Base-by-base conservation (phyloP, 2,797 vertebrate genomes). In the Lepilemur ruficaudatus region DNA sequence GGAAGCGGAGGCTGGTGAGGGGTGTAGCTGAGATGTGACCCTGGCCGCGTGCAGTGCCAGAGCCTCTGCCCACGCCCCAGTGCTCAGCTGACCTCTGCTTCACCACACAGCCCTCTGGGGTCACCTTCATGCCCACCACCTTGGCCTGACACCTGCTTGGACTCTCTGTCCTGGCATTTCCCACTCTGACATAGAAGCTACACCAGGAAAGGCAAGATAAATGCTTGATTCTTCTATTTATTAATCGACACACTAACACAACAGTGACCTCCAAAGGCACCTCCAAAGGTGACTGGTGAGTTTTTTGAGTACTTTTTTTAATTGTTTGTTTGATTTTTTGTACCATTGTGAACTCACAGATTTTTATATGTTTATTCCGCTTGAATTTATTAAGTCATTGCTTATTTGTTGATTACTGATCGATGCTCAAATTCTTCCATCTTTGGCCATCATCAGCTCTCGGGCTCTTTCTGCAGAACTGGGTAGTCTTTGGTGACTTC, bases 41-140 rank as follows among this genome's bases (percentile, higher is more conserved):
- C 18, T 48, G 50, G 17, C 2, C 4, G 25, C 25, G 18, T 20
- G 70, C 28, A 25, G 13, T 32, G 7, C 30, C 32, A 69, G 25
- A 67, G 50, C 28, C 41, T 50, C 52, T 84, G 80, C 50, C 18
- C 50, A 69, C 1, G 1, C 9, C 12, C 17, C 46, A 2, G 18
- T 4, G 15, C 10, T 59, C 25, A 1, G 32, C 4, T 48, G 0
- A 13, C n/a, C 32, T 78, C 22, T 25, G 2, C 10, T 10, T 28
- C 46, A 70, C 43, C 41, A 22, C 14, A 23, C 15, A 1, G 79
- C 11, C 18, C 41, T 7, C 25, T 1, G 17, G 30, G 76, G 23
- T 7, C 35, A n/a, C 11, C 15, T 28, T 38, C 67, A 38, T 2
- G 22, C 5, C 20, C 3, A 7, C 11, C 92, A 30, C 32, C 23